Evolutionary conservation across 2,113 vertebrate genomes (phyloP), one percentile per base, ranked within the genome.

Genomic region (Orthochromis malagaraziensis): DNA sequence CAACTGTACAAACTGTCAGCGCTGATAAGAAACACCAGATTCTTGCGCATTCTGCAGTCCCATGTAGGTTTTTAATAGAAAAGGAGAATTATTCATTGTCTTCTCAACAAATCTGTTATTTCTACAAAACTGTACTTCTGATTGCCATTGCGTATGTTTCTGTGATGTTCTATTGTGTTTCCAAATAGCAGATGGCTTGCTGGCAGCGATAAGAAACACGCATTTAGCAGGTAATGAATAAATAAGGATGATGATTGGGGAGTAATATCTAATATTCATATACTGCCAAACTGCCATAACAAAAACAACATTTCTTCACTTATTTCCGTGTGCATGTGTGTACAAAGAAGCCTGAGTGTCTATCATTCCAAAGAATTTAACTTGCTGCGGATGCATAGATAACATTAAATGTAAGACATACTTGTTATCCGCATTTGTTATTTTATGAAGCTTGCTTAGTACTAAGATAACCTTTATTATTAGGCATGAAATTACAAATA

Each of bases 31-130:
- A 88, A 58, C 33, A 70, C 5, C 75, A 33, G 68, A 87, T 90
- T 47, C 26, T 83, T 40, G 5, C 79, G 49, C 81, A 84, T 88
- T 89, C 86, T 73, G 40, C 85, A 81, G 51, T 84, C 83, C 84
- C 77, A 49, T 85, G 68, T 47, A 38, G 53, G 40, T 70, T 90
- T 92, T 94, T 90, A 88, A 93, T 86, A 80, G 86, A 77, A 79
- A 86, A 58, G 82, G 45, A 85, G 31, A 77, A 89, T 90, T 81
- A 86, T 93, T 91, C 88, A 94, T 94, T 94, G 94, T 96, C 90
- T 91, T 84, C 81, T 63, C 58, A 84, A 87, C 65, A 88, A 93
- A 95, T 94, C 88, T 92, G 87, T 89, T 87, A 82, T 79, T 84
- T 92, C 87, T 86, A 75, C 70, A 80, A 86, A 83, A 87, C 83